Evolutionary conservation across 2,888 invertebrate genomes (phyloP).

Genomic region (Lacanobia oleracea): DNA sequence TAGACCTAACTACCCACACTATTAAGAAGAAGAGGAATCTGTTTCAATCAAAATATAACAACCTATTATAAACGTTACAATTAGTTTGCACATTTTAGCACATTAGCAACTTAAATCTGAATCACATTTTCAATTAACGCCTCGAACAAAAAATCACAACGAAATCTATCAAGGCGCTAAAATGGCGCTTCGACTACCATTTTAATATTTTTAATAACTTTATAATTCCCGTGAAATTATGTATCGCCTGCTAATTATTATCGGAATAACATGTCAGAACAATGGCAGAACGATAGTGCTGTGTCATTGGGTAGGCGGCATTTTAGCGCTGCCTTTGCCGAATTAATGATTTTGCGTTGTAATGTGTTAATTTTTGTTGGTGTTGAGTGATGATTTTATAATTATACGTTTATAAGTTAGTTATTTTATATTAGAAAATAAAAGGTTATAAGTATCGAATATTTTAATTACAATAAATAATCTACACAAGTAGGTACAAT

Average conservation of each 20-base stretch:
- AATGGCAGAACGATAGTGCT: conserved; percentile 71
- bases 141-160: conserved; percentile 12
- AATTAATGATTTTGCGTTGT: conserved; percentile 51
- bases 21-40: too few relatives aligned
- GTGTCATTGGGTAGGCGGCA: conserved; percentile 58
- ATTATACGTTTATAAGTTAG: too few relatives aligned
- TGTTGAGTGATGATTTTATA: conserved; percentile 1
- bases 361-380: conserved; percentile 57
- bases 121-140: conserved; percentile 44
- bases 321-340: conserved; percentile 34
- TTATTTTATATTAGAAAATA: too few relatives aligned
- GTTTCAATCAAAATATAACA: conserved; percentile 10
- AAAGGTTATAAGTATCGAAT: too few relatives aligned
- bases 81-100: conserved; percentile 43
- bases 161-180: conserved; percentile 34
- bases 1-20: too few relatives aligned
- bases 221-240: conserved; percentile 87
- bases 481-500: too few relatives aligned
- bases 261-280: conserved; percentile 68
- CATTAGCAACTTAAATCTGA: conserved; percentile 31
- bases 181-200: conserved; percentile 57
- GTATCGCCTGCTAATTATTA: conserved; percentile 80
- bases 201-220: conserved; percentile 71
- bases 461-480: too few relatives aligned
- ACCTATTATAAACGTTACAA: conserved; percentile 18